Evolutionary conservation across 2,113 vertebrate genomes (phyloP).

Genomic region (Protobothrops flavoviridis): DNA sequence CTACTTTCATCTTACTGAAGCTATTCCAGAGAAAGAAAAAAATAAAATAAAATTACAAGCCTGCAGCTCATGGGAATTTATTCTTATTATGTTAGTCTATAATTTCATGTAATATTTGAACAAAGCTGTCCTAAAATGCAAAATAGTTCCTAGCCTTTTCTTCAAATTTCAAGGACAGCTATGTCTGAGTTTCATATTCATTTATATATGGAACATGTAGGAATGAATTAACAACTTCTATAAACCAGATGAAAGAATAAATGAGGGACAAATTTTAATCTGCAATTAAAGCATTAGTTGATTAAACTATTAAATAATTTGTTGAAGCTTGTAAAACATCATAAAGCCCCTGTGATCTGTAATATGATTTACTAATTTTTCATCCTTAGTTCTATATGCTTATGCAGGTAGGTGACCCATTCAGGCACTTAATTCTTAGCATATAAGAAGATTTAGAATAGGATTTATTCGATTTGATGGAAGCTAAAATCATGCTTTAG

Average conservation of each 20-base stretch:
- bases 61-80: neutral
- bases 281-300: constrained; percentile 4
- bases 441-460: constrained; percentile 17
- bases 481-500: constrained; percentile 10
- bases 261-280: neutral
- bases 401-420: neutral
- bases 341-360: neutral
- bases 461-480: constrained; percentile 8
- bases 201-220: neutral
- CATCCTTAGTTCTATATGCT: neutral
- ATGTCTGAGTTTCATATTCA: neutral
- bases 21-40: neutral
- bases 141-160: neutral
- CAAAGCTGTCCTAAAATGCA: neutral
- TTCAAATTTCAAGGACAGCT: neutral
- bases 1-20: neutral
- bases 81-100: neutral
- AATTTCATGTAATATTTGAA: neutral
- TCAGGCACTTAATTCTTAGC: constrained; percentile 4
- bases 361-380: neutral
- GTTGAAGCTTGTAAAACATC: neutral
- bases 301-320: constrained; percentile 3
- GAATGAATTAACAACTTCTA: neutral
- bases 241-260: neutral
- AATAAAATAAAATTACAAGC: neutral